Conservation (phyloP, 2,797 vertebrate genomes). For the Lophotriccus pileatus region DNA sequence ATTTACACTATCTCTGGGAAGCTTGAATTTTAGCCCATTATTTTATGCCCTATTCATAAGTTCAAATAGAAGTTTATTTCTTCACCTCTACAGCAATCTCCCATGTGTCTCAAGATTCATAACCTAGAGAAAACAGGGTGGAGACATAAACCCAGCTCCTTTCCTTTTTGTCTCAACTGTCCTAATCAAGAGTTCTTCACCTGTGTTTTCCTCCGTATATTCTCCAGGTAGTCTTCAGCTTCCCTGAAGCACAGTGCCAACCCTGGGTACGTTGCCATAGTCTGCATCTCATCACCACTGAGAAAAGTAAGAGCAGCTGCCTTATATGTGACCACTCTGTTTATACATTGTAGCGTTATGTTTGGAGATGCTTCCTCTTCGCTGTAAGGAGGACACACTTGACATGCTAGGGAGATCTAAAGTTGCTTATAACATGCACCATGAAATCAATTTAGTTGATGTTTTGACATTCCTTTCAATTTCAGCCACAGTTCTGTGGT, state of each 20-base stretch:
- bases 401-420: background rate
- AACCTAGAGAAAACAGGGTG: background rate
- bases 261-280: background rate
- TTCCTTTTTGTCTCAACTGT: background rate
- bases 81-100: background rate
- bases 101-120: background rate
- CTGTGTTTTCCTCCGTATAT: background rate
- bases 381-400: background rate
- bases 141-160: background rate
- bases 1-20: background rate
- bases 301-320: background rate
- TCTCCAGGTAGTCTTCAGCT: background rate
- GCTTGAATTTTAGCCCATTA: background rate
- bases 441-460: background rate
- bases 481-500: background rate
- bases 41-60: background rate
- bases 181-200: background rate
- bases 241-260: background rate
- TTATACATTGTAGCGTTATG: background rate
- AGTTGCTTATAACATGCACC: background rate
- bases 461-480: background rate
- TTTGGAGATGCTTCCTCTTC: background rate
- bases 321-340: background rate
- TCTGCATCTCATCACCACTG: background rate
- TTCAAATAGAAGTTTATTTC: background rate